Percentiles rank a stretch among this genome's conserved stretches.
These are phyloP conservation scores for Champsocephalus gunnari DNA, from an alignment of 2,797 vertebrate genomes.

Conservation along the genomic window DNA sequence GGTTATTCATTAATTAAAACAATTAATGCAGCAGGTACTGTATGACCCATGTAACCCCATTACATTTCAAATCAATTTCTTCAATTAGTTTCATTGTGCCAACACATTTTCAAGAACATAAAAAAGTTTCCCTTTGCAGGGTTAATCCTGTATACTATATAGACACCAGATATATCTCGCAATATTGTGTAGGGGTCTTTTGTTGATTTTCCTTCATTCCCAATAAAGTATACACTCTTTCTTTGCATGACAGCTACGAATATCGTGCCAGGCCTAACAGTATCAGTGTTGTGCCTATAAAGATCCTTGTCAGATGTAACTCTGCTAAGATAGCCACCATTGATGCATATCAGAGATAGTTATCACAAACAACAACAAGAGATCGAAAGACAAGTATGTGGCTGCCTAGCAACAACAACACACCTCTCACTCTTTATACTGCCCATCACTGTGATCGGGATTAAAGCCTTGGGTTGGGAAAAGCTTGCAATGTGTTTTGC, in stretches of 20 bases:
- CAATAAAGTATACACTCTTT: slow-evolving; percentile 3
- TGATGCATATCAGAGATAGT: slow-evolving; percentile 43
- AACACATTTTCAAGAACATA: not conserved
- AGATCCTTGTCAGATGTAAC: slow-evolving; percentile 37
- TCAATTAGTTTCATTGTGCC: not conserved
- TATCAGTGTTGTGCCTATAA: slow-evolving; percentile 23
- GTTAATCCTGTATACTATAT: not conserved
- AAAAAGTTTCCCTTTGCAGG: not conserved
- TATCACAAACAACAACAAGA: slow-evolving; percentile 17
- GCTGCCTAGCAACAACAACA: slow-evolving; percentile 33
- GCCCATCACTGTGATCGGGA: slow-evolving; percentile 3
- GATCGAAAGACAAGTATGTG: slow-evolving; percentile 23
- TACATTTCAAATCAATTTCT: not conserved
- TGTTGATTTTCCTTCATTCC: slow-evolving; percentile 16
- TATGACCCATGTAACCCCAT: too few relatives aligned
- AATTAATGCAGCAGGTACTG: not conserved
- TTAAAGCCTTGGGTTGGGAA: not conserved
- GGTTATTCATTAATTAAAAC: not conserved
- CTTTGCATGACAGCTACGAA: slow-evolving; percentile 27
- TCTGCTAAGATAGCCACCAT: slow-evolving; percentile 36
- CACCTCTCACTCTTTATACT: not conserved
- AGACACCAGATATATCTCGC: not conserved
- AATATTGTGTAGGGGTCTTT: not conserved
- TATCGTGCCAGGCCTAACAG: not conserved
- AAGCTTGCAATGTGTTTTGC: not conserved